phyloP scores from a whole-genome alignment of 2,888 invertebrate species.

The Cephalotes varians region DNA sequence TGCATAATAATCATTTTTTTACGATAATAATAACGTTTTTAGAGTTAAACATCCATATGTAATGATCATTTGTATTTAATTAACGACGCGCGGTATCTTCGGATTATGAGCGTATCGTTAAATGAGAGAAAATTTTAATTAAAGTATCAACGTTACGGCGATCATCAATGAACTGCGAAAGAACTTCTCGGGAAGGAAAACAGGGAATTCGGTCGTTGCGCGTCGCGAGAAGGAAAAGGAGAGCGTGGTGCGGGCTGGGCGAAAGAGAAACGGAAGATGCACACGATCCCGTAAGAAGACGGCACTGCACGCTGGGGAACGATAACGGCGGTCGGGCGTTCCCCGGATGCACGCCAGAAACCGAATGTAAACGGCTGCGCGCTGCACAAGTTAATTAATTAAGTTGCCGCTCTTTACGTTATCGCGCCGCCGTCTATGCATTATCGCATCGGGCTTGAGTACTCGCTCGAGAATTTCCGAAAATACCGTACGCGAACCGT shows the following conservation, averaged over 20 bases:
- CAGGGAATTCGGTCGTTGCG: slow-evolving; percentile 19
- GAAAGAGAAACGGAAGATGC: slow-evolving; percentile 50
- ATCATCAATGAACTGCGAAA: slow-evolving; percentile 39
- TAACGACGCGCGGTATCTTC: neutral
- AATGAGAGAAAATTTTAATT: slow-evolving; percentile 42
- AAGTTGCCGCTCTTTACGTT: slow-evolving; percentile 66
- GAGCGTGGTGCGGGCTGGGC: neutral
- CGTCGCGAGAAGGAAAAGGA: neutral
- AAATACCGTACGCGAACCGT: neutral
- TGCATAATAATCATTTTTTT: slow-evolving; percentile 1
- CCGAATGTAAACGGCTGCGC: slow-evolving; percentile 77
- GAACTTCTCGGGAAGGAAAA: neutral
- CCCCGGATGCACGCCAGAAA: slow-evolving; percentile 69
- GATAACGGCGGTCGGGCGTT: slow-evolving; percentile 71
- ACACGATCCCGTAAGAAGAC: slow-evolving; percentile 73
- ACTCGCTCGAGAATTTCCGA: slow-evolving; percentile 31
- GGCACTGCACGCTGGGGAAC: slow-evolving; percentile 76
- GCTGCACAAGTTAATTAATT: slow-evolving; percentile 80
- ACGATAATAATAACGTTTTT: neutral
- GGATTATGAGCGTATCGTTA: slow-evolving; percentile 2
- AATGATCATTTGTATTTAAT: neutral
- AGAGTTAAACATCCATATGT: neutral
- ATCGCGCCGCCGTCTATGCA: slow-evolving; percentile 34
- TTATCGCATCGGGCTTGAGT: slow-evolving; percentile 29
- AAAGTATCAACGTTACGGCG: slow-evolving; percentile 23